Conservation (phyloP, 2,797 vertebrate species). For the Leptatherina wallacei region DNA sequence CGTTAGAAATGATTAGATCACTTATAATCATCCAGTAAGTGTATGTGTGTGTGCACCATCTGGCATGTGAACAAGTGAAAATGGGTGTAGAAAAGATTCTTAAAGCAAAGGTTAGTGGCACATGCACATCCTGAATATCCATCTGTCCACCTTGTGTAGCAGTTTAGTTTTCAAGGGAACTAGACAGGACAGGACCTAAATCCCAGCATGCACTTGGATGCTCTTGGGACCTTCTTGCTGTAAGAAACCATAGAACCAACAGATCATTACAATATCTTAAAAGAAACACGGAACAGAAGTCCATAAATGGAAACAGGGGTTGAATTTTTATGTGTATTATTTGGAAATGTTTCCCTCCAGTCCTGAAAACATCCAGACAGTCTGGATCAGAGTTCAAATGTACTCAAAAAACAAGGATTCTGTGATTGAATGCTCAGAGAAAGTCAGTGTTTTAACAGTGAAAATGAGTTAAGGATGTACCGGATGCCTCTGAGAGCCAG, state of each 20-base stretch:
- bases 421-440: slow-evolving; percentile 23
- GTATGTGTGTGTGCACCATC: not conserved
- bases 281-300: slow-evolving; percentile 13
- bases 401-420: slow-evolving; percentile 18
- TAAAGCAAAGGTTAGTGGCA: slow-evolving; percentile 7
- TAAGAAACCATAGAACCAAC: slow-evolving; percentile 20
- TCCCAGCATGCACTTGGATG: slow-evolving; percentile 37
- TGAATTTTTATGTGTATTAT: slow-evolving; percentile 15
- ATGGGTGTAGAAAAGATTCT: slow-evolving; percentile 8
- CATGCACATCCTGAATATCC: slow-evolving; percentile 3
- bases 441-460: slow-evolving; percentile 35
- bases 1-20: not conserved
- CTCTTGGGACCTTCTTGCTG: slow-evolving; percentile 31
- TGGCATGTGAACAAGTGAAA: slow-evolving; percentile 4
- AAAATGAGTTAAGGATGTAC: slow-evolving; percentile 21
- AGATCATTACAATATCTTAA: slow-evolving; percentile 31
- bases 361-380: slow-evolving; percentile 10
- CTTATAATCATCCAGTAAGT: not conserved
- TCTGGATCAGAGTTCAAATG: slow-evolving; percentile 13
- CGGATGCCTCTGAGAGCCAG: slow-evolving; percentile 12
- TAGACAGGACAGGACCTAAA: slow-evolving; percentile 17
- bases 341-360: slow-evolving; percentile 6
- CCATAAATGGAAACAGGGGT: not conserved
- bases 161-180: slow-evolving; percentile 33
- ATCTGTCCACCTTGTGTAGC: slow-evolving; percentile 6